phyloP scores from a whole-genome alignment of 2,113 vertebrate species.

The Antechinus flavipes region DNA sequence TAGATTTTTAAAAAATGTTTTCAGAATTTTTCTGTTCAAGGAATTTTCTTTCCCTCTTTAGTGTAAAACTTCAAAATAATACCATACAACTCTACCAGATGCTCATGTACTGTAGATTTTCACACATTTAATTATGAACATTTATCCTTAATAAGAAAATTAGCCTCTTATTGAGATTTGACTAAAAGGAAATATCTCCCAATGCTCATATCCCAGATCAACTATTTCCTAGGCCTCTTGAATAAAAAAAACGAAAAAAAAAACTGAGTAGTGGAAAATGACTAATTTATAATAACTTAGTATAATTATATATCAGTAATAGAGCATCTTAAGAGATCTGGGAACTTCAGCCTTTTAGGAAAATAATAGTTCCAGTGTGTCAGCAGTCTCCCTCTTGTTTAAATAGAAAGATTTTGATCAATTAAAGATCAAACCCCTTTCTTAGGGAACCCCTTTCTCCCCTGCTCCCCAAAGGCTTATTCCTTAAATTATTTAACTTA shows the following conservation, averaged over 20 bases:
- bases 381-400: neutral
- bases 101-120: neutral
- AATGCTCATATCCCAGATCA: neutral
- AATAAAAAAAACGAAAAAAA: no score
- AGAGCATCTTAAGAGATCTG: neutral
- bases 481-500: neutral
- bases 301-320: neutral
- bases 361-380: neutral
- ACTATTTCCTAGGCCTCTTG: no score
- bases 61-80: neutral
- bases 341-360: neutral
- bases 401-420: neutral
- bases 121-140: neutral
- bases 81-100: neutral
- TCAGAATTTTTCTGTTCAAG: constrained; percentile 24
- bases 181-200: neutral
- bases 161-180: neutral
- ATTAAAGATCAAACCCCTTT: neutral
- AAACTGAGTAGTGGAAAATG: neutral
- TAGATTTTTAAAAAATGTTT: constrained; percentile 16
- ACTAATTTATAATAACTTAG: neutral
- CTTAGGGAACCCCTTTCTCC: neutral
- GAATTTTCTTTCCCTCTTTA: constrained; percentile 1
- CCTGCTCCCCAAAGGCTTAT: neutral
- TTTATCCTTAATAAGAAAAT: neutral